phyloP scores from a whole-genome alignment of 2,888 invertebrate species.

The Cremastobaeus sp. region DNA sequence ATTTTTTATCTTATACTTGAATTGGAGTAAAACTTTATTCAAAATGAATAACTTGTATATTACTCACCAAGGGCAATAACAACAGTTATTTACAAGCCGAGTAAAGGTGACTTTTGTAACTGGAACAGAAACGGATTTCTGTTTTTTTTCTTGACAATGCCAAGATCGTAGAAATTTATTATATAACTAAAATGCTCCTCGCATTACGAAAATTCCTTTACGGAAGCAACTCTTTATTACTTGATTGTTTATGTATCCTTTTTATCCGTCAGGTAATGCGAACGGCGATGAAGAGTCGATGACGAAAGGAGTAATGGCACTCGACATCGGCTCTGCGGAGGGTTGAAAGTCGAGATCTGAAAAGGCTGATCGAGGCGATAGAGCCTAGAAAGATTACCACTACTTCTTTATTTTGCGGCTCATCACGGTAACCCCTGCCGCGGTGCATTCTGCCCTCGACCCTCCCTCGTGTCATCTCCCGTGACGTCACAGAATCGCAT shows the following conservation, averaged over 20 bases:
- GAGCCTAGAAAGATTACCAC: constrained; percentile 71
- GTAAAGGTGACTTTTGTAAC: no score
- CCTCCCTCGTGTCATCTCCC: constrained; percentile 64
- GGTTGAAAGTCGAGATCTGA: constrained; percentile 65
- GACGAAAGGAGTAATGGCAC: constrained; percentile 62
- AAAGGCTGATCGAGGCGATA: constrained; percentile 64
- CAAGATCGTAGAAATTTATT: no score
- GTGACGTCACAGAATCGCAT: constrained; percentile 61
- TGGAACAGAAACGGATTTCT: no score
- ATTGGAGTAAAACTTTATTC: no score
- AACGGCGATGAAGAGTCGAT: constrained; percentile 47
- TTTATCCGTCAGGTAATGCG: constrained; percentile 37
- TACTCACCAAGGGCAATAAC: no score
- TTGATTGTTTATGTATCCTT: constrained; percentile 44
- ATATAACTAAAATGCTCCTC: no score
- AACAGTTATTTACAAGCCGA: no score
- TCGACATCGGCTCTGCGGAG: constrained; percentile 70
- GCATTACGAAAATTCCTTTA: no score
- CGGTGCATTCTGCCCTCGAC: constrained; percentile 62
- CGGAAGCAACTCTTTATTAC: no score
- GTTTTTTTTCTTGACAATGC: no score
- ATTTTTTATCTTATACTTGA: no score
- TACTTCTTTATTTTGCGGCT: constrained; percentile 59
- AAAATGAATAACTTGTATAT: no score
- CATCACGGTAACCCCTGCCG: constrained; percentile 54